These are phyloP conservation scores for Nesidiocoris tenuis DNA, from an alignment of 2,888 invertebrate genomes.

Conservation along the genomic window DNA sequence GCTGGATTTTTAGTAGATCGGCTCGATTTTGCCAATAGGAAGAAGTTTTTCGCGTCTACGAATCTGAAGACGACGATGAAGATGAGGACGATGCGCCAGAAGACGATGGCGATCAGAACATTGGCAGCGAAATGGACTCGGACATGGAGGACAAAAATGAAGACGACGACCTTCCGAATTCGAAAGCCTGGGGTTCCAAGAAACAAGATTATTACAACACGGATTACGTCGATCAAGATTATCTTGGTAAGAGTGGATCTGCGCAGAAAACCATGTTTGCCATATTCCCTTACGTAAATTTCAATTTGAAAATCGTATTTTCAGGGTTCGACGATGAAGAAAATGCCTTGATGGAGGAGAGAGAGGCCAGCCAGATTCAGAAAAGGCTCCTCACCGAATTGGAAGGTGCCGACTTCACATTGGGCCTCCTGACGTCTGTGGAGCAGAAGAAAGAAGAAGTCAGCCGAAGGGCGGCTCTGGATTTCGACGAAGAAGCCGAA, in stretches of 20 bases:
- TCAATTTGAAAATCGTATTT: no score
- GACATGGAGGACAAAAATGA: slow-evolving; percentile 76
- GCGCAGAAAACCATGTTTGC: background rate
- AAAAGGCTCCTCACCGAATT: slow-evolving; percentile 72
- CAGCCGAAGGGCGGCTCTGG: slow-evolving; percentile 51
- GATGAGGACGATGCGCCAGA: slow-evolving; percentile 56
- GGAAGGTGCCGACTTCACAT: slow-evolving; percentile 70
- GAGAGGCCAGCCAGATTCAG: slow-evolving; percentile 80
- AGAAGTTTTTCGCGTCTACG: slow-evolving; percentile 51
- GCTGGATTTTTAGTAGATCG: no score
- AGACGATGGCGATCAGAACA: slow-evolving; percentile 59
- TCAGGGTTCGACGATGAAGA: slow-evolving; percentile 63
- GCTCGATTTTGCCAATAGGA: slow-evolving; percentile 48
- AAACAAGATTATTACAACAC: slow-evolving; percentile 78
- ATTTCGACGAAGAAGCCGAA: slow-evolving; percentile 58
- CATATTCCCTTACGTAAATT: no score
- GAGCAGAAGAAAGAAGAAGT: slow-evolving; percentile 51
- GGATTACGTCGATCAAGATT: slow-evolving; percentile 86
- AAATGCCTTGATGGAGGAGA: slow-evolving; percentile 75
- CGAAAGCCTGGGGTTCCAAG: slow-evolving; percentile 85
- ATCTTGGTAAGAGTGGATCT: slow-evolving; percentile 59
- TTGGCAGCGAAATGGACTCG: slow-evolving; percentile 55
- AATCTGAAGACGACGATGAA: slow-evolving; percentile 50
- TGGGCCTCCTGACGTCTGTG: slow-evolving; percentile 47
- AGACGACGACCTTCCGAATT: slow-evolving; percentile 71